Evolutionary conservation across 1,140 invertebrate genomes (phyloP).

Genomic region (Pseudoatta argentina): DNA sequence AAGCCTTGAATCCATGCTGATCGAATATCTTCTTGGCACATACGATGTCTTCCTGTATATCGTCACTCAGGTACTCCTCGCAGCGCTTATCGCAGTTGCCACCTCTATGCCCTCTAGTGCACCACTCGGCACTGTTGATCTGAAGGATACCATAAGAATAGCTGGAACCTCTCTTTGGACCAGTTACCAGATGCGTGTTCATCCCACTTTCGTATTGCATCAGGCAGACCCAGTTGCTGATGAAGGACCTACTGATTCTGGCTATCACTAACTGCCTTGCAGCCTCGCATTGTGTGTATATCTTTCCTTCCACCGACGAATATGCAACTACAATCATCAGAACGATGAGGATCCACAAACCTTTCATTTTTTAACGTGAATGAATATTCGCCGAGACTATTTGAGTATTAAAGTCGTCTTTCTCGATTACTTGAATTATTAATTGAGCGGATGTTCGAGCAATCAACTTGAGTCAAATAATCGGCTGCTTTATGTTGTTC

Average conservation of each 20-base stretch:
- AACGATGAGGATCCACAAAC: neutral
- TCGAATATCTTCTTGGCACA: slow-evolving; percentile 90
- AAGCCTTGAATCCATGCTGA: slow-evolving; percentile 89
- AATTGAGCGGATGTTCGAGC: neutral
- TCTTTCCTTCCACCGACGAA: slow-evolving; percentile 67
- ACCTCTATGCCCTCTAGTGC: slow-evolving; percentile 88
- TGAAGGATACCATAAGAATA: slow-evolving; percentile 91
- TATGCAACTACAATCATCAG: neutral
- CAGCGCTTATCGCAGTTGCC: slow-evolving; percentile 91
- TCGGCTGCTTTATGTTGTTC: neutral
- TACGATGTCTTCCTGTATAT: slow-evolving; percentile 89
- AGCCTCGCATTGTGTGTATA: slow-evolving; percentile 78
- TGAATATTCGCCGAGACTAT: too few relatives aligned
- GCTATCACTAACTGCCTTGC: slow-evolving; percentile 75
- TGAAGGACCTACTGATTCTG: slow-evolving; percentile 77
- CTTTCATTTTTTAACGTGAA: neutral
- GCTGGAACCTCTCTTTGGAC: slow-evolving; percentile 89
- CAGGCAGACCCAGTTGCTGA: slow-evolving; percentile 89
- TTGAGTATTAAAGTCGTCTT: neutral
- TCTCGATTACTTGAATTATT: neutral
- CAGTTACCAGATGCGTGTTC: slow-evolving; percentile 88
- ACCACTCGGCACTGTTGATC: slow-evolving; percentile 91
- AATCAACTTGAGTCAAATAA: neutral
- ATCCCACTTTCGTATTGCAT: slow-evolving; percentile 90
- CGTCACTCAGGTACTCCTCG: slow-evolving; percentile 89